These are phyloP conservation scores for Carassius gibelio DNA, from an alignment of 2,113 vertebrate genomes.

Conservation along the genomic window DNA sequence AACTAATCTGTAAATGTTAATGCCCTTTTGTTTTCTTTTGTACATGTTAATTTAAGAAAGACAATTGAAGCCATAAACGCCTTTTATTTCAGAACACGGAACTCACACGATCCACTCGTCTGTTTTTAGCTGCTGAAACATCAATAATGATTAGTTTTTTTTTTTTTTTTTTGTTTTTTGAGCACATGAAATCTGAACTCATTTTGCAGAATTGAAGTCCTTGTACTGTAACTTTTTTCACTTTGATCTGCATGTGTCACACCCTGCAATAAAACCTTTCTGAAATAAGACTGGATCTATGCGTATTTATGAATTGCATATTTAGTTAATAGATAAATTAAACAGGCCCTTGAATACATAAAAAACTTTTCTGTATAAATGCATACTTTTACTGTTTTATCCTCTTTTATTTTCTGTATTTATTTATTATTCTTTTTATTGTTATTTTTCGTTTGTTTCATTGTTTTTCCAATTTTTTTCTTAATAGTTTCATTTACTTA, in stretches of 20 bases:
- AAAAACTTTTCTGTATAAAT: too few relatives aligned
- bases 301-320: background rate
- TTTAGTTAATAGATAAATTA: too few relatives aligned
- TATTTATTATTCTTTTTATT: too few relatives aligned
- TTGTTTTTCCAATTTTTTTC: too few relatives aligned
- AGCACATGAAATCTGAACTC: background rate
- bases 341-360: too few relatives aligned
- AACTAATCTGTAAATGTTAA: conserved; percentile 76
- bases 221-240: background rate
- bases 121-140: background rate
- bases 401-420: too few relatives aligned
- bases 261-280: conserved; percentile 9
- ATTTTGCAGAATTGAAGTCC: background rate
- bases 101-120: background rate
- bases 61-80: conserved; percentile 39
- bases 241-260: background rate
- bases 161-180: too few relatives aligned
- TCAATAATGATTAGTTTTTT: too few relatives aligned
- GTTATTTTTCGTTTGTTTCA: too few relatives aligned
- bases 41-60: conserved; percentile 76
- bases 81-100: background rate
- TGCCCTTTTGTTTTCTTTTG: conserved; percentile 73
- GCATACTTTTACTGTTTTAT: too few relatives aligned
- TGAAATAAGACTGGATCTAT: background rate
- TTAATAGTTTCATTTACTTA: too few relatives aligned